Base-by-base conservation (phyloP, 2,113 vertebrate species). In the Paracanthobrama guichenoti region DNA sequence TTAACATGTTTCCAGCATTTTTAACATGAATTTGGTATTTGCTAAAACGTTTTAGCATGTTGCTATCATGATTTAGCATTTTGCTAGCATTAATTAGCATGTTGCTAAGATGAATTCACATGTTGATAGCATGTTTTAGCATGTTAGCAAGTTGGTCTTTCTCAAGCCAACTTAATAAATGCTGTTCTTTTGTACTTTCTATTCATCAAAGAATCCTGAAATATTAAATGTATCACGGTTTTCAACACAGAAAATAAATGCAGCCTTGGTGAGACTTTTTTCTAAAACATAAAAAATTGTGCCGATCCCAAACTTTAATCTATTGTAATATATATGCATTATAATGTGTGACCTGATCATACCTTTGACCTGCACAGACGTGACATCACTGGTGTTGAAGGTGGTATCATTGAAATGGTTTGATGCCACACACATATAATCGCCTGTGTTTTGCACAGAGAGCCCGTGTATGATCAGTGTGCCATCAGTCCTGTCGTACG, bases 391-490 rank as follows among this genome's bases (percentile, higher is more conserved):
- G 1, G 1, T 50, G 71, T 57, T 91, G 77, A 62, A 18, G 3
- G 0, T 0, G 0, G 59, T 64, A 16, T 79, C 53, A 44, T 82
- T 82, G 9, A 48, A 20, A 6, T 6, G 1, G 39, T 85, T 87
- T 12, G 28, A 55, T 11, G 86, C 82, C 35, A 24, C 7, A 66
- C 85, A 85, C 11, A 5, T 18, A 13, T 84, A 73, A 35, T 44
- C 6, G 81, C 73, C 55, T 53, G 88, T 84, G 35, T 82, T 8
- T 14, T n/a, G 16, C 0, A 2, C 24, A 66, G 74, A 53, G 48
- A 81, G 90, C 87, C 86, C 86, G 79, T 42, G 0, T 57, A 93
- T 88, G 0, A 1, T 7, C 28, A 93, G 84, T 10, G 4, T 22
- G 7, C 64, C 3, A 0, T 57, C 18, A 60, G 8, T 11, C 12